Percentiles rank a stretch among this genome's conserved stretches.
Conservation (phyloP, 2,888 invertebrate genomes). For the Heteromyza rotundicornis region DNA sequence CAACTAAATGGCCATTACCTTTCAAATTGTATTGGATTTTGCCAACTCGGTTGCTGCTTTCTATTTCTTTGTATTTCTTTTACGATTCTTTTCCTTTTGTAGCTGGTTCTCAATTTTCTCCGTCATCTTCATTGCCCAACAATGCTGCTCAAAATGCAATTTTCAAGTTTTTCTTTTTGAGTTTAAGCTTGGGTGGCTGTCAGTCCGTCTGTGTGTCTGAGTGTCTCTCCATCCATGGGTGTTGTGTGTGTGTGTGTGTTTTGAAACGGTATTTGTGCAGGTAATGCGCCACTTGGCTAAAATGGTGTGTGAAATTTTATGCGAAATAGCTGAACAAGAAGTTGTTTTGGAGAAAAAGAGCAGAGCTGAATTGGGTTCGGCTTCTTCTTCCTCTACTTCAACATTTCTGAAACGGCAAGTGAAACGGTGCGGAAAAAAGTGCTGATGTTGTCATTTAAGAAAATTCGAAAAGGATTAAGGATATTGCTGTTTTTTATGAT, state of each 20-base stretch:
- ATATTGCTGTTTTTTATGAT: constrained; percentile 13
- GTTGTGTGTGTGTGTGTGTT: constrained; percentile 21
- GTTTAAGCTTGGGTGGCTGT: constrained; percentile 18
- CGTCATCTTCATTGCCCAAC: constrained; percentile 31
- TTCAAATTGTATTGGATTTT: constrained; percentile 52
- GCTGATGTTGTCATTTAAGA: constrained; percentile 20
- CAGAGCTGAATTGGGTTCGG: too few species aligned
- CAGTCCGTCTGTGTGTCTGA: neutral
- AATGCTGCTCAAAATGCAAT: constrained; percentile 55
- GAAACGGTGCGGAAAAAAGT: neutral
- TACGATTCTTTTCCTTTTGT: neutral
- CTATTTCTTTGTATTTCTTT: neutral
- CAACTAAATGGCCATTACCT: constrained; percentile 40
- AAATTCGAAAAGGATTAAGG: constrained; percentile 24
- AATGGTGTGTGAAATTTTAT: constrained; percentile 58
- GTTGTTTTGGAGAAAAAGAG: constrained; percentile 18
- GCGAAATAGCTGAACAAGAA: constrained; percentile 49
- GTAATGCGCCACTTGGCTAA: constrained; percentile 57
- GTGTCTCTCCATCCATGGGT: neutral
- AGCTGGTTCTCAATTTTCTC: neutral
- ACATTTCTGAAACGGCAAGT: too few species aligned
- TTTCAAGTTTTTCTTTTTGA: constrained; percentile 44
- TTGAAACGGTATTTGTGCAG: constrained; percentile 44
- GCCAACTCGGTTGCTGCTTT: constrained; percentile 26
- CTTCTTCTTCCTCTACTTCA: too few species aligned